A percentile compares a stretch with the other conserved stretches of the same genome.
phyloP scores from a whole-genome alignment of 2,113 vertebrate genomes.

The Nyctereutes procyonoides region DNA sequence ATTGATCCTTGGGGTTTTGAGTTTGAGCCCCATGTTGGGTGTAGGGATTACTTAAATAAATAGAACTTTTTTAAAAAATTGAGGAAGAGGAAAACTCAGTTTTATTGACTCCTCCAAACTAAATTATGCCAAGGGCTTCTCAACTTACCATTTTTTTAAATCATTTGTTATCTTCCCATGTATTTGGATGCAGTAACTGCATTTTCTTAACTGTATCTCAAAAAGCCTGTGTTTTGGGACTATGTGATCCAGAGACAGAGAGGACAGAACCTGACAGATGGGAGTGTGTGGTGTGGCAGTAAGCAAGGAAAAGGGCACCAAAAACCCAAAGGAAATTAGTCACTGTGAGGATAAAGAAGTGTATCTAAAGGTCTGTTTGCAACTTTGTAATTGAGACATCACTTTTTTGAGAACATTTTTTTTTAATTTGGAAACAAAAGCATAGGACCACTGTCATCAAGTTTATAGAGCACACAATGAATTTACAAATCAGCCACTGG shows the following conservation, averaged over 20 bases:
- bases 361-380: background rate
- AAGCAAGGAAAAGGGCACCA: background rate
- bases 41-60: background rate
- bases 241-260: background rate
- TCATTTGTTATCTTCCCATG: background rate
- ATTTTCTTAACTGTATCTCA: constrained; percentile 17
- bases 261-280: background rate
- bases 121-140: background rate
- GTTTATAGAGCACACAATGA: background rate
- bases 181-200: background rate
- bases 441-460: background rate
- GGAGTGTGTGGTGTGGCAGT: rapidly evolving
- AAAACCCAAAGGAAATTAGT: background rate
- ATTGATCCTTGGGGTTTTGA: background rate
- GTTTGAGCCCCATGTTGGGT: background rate
- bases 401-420: background rate
- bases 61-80: background rate
- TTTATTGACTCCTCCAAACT: background rate
- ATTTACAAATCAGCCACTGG: background rate
- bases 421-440: background rate
- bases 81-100: background rate
- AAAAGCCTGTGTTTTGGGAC: background rate
- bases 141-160: background rate
- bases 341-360: background rate
- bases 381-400: background rate